Percentiles rank a stretch among this genome's conserved stretches.
phyloP scores from a whole-genome alignment of 1,140 invertebrate species.

The Chrysopa pallens region DNA sequence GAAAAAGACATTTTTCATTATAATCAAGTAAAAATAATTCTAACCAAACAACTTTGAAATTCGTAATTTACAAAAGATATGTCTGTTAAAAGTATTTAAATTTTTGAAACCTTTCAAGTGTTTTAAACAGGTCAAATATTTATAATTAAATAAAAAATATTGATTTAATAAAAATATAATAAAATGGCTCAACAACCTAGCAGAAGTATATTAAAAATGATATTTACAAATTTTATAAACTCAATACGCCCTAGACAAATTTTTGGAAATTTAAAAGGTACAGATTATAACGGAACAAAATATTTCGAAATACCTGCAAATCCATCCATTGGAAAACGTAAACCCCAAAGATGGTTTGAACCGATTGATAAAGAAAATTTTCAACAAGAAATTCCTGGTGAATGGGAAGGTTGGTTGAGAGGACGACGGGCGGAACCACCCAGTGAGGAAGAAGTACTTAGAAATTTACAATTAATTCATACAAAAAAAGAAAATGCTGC shows the following conservation, averaged over 20 bases:
- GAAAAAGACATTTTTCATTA: too few relatives aligned
- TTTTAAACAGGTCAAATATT: too few relatives aligned
- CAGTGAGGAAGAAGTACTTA: constrained; percentile 46
- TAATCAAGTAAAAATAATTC: too few relatives aligned
- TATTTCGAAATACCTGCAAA: constrained; percentile 58
- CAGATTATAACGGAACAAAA: constrained; percentile 59
- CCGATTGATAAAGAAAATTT: constrained; percentile 39
- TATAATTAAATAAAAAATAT: too few relatives aligned
- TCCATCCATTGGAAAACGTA: constrained; percentile 34
- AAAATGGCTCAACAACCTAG: constrained; percentile 21
- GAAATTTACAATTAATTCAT: constrained; percentile 48
- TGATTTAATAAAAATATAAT: neutral
- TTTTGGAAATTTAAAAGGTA: constrained; percentile 27
- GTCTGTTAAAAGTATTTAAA: too few relatives aligned
- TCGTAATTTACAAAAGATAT: too few relatives aligned
- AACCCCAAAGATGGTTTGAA: constrained; percentile 47
- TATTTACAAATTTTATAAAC: constrained; percentile 35
- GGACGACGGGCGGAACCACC: constrained; percentile 46
- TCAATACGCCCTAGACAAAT: constrained; percentile 34
- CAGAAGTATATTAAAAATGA: constrained; percentile 22
- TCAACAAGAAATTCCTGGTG: constrained; percentile 52
- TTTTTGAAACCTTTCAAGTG: too few relatives aligned
- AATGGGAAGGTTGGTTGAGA: constrained; percentile 73
- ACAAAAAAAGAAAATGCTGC: constrained; percentile 57
- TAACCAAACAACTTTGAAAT: too few relatives aligned